phyloP scores from a whole-genome alignment of 2,888 invertebrate genomes.

The Clistopyga incitator region DNA sequence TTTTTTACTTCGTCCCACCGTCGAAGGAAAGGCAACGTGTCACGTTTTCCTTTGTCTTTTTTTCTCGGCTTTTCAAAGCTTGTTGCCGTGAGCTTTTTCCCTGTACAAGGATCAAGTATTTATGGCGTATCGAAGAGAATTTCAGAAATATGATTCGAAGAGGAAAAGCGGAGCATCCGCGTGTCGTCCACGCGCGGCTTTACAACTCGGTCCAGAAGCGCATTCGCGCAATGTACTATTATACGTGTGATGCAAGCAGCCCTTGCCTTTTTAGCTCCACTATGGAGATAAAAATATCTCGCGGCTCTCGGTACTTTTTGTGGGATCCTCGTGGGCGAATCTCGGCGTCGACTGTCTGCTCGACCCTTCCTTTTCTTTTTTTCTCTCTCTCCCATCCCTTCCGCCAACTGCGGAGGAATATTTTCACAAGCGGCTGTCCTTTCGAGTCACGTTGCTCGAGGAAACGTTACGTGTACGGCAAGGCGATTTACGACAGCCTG shows the following conservation, averaged over 20 bases:
- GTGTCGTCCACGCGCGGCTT: constrained; percentile 24
- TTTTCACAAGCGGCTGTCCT: constrained; percentile 6
- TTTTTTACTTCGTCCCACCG: neutral
- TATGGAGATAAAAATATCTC: constrained; percentile 5
- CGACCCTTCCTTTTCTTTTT: neutral
- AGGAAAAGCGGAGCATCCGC: constrained; percentile 7
- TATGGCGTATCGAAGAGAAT: constrained; percentile 39
- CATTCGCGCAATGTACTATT: constrained; percentile 19
- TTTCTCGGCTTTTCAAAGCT: constrained; percentile 19
- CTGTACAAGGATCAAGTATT: constrained; percentile 23
- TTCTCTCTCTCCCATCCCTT: neutral
- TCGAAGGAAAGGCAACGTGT: constrained; percentile 16
- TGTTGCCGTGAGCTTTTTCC: constrained; percentile 3
- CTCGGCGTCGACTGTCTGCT: constrained; percentile 18
- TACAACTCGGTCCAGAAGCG: neutral
- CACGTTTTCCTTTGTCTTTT: constrained; percentile 1
- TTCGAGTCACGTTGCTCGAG: constrained; percentile 15
- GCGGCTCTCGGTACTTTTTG: neutral
- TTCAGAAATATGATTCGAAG: constrained; percentile 14
- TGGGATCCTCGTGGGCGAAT: constrained; percentile 7
- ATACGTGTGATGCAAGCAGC: constrained; percentile 27
- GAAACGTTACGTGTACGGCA: constrained; percentile 27
- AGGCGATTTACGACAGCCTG: constrained; percentile 26
- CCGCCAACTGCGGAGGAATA: neutral
- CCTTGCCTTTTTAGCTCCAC: constrained; percentile 6